phyloP scores from a whole-genome alignment of 2,113 vertebrate genomes.

The Erythrocercus mccallii region DNA sequence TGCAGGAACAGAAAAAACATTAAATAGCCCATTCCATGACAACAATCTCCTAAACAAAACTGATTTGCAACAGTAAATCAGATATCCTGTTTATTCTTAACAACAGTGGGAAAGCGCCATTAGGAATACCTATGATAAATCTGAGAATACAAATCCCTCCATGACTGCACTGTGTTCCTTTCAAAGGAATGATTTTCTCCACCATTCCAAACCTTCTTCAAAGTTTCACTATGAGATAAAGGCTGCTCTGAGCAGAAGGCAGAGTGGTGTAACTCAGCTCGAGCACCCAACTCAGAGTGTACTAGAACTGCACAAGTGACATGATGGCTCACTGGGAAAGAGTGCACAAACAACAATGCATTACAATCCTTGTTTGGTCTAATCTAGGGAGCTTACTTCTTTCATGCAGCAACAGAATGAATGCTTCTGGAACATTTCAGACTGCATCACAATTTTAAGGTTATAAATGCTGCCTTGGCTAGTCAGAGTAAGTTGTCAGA shows the following conservation, averaged over 20 bases:
- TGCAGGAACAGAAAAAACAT: not conserved
- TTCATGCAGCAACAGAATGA: not conserved
- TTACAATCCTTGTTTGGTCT: not conserved
- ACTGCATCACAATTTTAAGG: not conserved
- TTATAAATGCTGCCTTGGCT: not conserved
- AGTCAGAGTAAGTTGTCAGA: not conserved
- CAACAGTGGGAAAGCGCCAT: not conserved
- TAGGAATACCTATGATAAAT: not conserved
- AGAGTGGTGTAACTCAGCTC: not conserved
- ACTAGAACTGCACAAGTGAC: not conserved
- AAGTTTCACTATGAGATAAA: not conserved
- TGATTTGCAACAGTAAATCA: slow-evolving; percentile 2
- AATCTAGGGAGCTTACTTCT: not conserved
- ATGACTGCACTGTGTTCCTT: not conserved
- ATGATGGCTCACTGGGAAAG: not conserved
- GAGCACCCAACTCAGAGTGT: not conserved
- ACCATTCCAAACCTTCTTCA: not conserved
- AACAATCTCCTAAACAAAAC: not conserved
- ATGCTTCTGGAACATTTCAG: not conserved
- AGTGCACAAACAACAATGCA: not conserved
- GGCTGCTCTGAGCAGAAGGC: not conserved
- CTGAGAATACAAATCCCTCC: not conserved
- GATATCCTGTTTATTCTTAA: not conserved
- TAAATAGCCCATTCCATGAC: not conserved
- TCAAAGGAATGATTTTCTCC: not conserved